Conservation (phyloP, 2,797 vertebrate genomes). For the Peromyscus melanophrys region DNA sequence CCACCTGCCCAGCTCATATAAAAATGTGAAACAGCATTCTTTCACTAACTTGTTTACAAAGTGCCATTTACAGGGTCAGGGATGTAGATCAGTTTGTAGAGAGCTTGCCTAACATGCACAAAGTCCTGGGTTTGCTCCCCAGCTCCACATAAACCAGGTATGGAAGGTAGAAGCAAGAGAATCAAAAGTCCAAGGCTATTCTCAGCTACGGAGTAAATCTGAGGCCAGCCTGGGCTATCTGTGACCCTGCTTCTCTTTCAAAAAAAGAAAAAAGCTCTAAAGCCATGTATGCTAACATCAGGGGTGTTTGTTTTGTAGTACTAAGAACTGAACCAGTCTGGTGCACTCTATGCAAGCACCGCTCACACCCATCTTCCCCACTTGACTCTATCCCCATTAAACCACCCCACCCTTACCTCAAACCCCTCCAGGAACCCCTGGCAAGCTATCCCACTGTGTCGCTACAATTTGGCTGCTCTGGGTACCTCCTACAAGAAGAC, state of each 20-base stretch:
- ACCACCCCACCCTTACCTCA: neutral
- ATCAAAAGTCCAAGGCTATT: neutral
- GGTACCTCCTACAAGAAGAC: neutral
- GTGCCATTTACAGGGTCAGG: neutral
- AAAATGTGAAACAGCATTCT: slow-evolving; percentile 2
- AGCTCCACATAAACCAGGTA: neutral
- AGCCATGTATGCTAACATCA: neutral
- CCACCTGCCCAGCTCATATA: neutral
- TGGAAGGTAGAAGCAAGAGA: neutral
- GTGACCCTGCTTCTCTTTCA: neutral
- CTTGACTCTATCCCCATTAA: neutral
- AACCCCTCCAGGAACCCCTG: neutral
- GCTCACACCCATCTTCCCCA: neutral
- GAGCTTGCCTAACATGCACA: neutral
- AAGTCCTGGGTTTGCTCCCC: neutral
- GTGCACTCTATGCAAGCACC: neutral
- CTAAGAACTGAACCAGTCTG: neutral
- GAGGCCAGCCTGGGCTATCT: neutral
- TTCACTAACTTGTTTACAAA: neutral
- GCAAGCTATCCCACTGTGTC: neutral
- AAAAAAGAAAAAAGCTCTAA: neutral
- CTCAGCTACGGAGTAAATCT: neutral
- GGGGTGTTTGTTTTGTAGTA: neutral
- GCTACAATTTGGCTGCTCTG: neutral
- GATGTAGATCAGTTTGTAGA: neutral